Conservation (phyloP, 2,888 invertebrate genomes). For the Melanchra persicariae region DNA sequence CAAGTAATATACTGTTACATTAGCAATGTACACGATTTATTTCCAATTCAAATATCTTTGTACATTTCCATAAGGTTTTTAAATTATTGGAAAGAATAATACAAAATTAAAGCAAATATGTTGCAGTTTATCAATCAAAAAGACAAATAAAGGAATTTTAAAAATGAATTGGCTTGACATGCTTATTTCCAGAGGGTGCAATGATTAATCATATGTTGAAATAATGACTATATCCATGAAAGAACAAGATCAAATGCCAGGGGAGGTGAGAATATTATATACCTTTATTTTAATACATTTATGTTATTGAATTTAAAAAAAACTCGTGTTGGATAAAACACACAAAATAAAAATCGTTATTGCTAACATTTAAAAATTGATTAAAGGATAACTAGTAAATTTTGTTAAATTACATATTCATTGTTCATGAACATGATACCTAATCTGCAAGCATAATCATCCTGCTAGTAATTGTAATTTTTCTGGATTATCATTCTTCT, state of each 20-base stretch:
- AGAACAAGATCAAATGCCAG: conserved; percentile 88
- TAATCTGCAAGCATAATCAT: not conserved
- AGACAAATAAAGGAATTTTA: not conserved
- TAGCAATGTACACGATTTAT: not conserved
- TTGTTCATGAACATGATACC: not conserved
- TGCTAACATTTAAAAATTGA: not conserved
- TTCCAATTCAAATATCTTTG: not conserved
- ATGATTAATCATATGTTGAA: conserved; percentile 85
- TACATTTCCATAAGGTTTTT: not conserved
- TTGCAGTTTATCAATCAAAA: not conserved
- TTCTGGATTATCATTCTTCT: not conserved
- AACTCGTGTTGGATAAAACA: not conserved
- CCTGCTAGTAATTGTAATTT: not conserved
- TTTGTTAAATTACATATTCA: not conserved
- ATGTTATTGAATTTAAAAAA: too few relatives aligned
- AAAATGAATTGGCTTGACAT: conserved; percentile 2
- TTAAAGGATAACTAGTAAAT: not conserved
- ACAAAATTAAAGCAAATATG: not conserved
- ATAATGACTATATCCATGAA: conserved; percentile 90
- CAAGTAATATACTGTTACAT: conserved; percentile 7
- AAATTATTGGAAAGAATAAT: not conserved
- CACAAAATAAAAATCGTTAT: not conserved
- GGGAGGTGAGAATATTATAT: conserved; percentile 81
- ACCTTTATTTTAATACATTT: not conserved
- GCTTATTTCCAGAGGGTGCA: conserved; percentile 78